Conservation (phyloP, 2,888 invertebrate genomes). For the Coelopa pilipes region DNA sequence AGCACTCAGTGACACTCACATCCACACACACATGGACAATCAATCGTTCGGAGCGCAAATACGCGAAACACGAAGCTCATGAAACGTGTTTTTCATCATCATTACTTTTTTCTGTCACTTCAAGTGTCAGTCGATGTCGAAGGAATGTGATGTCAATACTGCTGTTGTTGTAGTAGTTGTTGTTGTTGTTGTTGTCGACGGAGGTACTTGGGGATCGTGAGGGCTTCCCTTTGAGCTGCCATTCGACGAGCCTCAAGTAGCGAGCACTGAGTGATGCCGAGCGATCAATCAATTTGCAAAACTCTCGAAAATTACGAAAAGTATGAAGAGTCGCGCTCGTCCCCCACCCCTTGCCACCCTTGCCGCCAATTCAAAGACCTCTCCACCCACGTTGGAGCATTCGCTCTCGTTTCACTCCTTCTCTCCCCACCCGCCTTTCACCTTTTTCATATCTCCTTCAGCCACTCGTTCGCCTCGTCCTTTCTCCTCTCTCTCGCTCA, state of each 20-base stretch:
- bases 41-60: neutral
- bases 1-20: neutral
- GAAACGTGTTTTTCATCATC: neutral
- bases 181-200: neutral
- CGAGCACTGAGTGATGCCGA: too few relatives aligned
- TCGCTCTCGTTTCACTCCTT: too few relatives aligned
- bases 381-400: neutral
- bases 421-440: too few relatives aligned
- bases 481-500: too few relatives aligned
- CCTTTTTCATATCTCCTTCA: too few relatives aligned
- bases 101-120: neutral
- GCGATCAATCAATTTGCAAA: too few relatives aligned
- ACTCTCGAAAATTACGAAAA: too few relatives aligned
- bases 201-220: neutral
- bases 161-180: neutral
- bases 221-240: neutral
- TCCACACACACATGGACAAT: neutral
- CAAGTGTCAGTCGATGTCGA: neutral
- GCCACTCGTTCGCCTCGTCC: neutral
- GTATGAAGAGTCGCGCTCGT: too few relatives aligned
- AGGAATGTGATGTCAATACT: neutral
- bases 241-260: neutral
- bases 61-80: neutral
- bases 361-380: neutral
- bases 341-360: too few relatives aligned